Base-by-base conservation (phyloP, 2,888 invertebrate species). In the Colostygia pectinataria region DNA sequence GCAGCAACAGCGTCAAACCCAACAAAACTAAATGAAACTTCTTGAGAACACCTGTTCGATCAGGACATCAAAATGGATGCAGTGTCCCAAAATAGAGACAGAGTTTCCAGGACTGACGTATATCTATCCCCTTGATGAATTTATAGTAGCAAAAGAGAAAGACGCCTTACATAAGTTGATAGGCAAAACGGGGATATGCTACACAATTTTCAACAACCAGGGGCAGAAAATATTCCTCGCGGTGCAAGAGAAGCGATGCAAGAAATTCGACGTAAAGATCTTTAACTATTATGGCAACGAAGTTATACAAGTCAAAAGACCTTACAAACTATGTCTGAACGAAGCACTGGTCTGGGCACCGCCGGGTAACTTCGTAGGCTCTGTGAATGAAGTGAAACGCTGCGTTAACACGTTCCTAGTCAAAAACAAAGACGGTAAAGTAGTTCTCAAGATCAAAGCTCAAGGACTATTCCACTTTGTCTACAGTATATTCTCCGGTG, bases 271-370 rank as follows among this genome's bases (percentile, higher is more conserved):
- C 15, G 52, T 85, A 0, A 79, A 66, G 46, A 68, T 85, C 7
- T 84, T 65, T 51, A 85, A 84, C 33, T 48, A 59, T 18, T 83
- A 85, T 39, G 84, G 85, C 0, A 84, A 83, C 24, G 82, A 84
- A 59, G 71, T 83, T 0, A 76, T 84, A 2, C 53, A 75, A 47
- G 65, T 84, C 0, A 66, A 61, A 10, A 69, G 56, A 41, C 67
- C 67, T 2, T 62, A 50, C 31, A 53, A 54, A 1, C 55, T 55
- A 0, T 79, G 64, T 34, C 20, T 65, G 0, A 74, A 72, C 9
- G 68, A 60, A 25, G 62, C 68, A 0, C 23, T 65, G 0, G 66
- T 83, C 0, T 84, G 75, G 72, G 71, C 81, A 0, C 84, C 84
- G 0, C 71, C 79, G 0, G 83, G 75, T 0, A 68, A 77, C 39